Conservation (phyloP, 92 coral and sea anemone genomes). For the Palythoa heliodiscus region DNA sequence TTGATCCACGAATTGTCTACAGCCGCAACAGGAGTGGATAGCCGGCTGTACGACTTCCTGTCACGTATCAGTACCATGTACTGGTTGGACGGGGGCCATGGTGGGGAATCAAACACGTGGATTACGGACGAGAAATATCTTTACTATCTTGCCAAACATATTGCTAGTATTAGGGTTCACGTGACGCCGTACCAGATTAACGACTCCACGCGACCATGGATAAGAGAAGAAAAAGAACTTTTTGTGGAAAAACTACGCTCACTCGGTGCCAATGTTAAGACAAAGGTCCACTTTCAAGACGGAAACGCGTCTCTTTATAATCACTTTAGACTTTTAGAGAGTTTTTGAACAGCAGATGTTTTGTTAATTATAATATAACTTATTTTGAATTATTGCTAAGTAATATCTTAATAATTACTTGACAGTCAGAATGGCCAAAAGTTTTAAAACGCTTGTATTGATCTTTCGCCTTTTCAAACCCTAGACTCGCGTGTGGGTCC, state of each 20-base stretch:
- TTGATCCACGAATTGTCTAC: constrained; percentile 81
- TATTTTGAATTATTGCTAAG: not conserved
- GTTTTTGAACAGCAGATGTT: constrained; percentile 47
- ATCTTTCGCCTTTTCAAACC: too few relatives aligned
- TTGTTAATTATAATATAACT: not conserved
- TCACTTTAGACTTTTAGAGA: constrained; percentile 88
- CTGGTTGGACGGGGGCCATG: constrained; percentile 98
- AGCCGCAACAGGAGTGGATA: constrained; percentile 72
- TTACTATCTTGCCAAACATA: constrained; percentile 71
- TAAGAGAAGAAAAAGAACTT: constrained; percentile 77
- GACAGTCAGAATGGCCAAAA: not conserved
- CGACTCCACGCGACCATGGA: constrained; percentile 95
- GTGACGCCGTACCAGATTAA: constrained; percentile 97
- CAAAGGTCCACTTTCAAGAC: constrained; percentile 85
- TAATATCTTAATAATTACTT: not conserved
- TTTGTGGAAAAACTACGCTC: constrained; percentile 85
- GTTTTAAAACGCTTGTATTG: too few relatives aligned
- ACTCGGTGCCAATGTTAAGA: constrained; percentile 89
- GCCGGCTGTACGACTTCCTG: constrained; percentile 67
- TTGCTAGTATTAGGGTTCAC: constrained; percentile 88
- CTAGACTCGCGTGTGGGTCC: too few relatives aligned
- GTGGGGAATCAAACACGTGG: constrained; percentile 98
- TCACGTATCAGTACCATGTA: constrained; percentile 88
- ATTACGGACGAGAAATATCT: constrained; percentile 94
- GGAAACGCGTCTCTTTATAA: constrained; percentile 81